Percentiles rank a stretch among this genome's conserved stretches.
Conservation (phyloP, 2,113 vertebrate genomes). For the Nyctereutes procyonoides region DNA sequence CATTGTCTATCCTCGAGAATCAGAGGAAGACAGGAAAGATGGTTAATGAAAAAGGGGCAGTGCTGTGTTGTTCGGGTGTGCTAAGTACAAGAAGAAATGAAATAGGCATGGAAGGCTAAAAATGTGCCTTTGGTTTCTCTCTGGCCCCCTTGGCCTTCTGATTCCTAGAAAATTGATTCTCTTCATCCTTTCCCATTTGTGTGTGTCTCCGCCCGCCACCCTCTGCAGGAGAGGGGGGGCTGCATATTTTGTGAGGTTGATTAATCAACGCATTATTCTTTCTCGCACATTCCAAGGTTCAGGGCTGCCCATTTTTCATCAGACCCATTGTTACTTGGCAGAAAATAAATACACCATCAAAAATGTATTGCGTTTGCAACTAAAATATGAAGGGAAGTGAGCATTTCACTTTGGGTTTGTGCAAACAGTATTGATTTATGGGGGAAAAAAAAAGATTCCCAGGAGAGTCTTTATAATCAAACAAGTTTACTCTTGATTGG, state of each 20-base stretch:
- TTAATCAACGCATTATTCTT: not conserved
- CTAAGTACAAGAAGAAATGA: not conserved
- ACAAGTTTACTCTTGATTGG: not conserved
- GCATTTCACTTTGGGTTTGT: conserved; percentile 13
- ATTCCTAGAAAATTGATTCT: not conserved
- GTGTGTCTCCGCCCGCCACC: accelerated
- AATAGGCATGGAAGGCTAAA: not conserved
- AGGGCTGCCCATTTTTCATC: conserved; percentile 38
- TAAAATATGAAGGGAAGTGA: not conserved
- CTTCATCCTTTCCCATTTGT: not conserved
- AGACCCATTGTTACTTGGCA: conserved; percentile 49
- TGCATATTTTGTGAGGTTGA: not conserved
- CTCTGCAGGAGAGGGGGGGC: not conserved
- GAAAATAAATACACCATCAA: conserved; percentile 55
- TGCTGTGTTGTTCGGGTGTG: accelerated
- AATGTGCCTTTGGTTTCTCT: not conserved
- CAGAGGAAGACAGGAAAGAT: not conserved
- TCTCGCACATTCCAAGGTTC: accelerated
- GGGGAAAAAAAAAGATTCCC: not conserved
- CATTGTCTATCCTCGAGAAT: not conserved
- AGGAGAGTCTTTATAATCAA: not conserved
- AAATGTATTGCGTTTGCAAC: not conserved
- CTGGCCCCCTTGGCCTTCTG: not conserved
- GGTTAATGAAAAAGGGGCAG: accelerated
- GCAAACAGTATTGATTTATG: not conserved